A percentile compares a stretch with the other conserved stretches of the same genome.
These are phyloP conservation scores for Sclerurus mexicanus DNA, from an alignment of 2,113 vertebrate genomes.

Conservation along the genomic window DNA sequence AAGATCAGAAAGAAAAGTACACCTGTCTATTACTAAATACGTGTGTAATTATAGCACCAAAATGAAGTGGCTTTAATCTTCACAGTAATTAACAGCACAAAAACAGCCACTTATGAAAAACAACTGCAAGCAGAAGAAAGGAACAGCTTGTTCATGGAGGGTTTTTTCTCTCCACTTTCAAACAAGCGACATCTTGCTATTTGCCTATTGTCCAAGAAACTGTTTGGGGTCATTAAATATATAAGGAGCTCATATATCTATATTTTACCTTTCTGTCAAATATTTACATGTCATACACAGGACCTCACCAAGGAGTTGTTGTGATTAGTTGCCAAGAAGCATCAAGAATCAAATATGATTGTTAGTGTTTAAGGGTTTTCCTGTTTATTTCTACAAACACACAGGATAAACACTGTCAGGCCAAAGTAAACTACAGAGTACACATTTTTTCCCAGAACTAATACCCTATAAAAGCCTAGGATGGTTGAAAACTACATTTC, in stretches of 20 bases:
- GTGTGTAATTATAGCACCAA: background rate
- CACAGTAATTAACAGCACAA: background rate
- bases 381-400: constrained; percentile 83
- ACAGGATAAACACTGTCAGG: constrained; percentile 79
- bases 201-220: constrained; percentile 52
- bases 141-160: background rate
- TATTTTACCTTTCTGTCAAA: constrained; percentile 79
- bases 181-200: background rate
- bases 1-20: background rate
- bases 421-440: constrained; percentile 76
- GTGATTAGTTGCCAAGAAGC: constrained; percentile 78
- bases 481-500: constrained; percentile 61
- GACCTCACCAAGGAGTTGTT: constrained; percentile 75
- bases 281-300: constrained; percentile 76
- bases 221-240: constrained; percentile 63
- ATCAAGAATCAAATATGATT: constrained; percentile 79
- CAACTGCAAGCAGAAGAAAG: background rate
- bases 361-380: constrained; percentile 82
- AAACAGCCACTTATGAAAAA: background rate
- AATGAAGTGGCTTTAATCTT: background rate
- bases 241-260: constrained; percentile 65
- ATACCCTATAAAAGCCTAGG: constrained; percentile 54
- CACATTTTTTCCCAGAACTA: constrained; percentile 68
- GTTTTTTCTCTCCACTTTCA: background rate
- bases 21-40: background rate